phyloP scores from a whole-genome alignment of 1,140 invertebrate genomes.

The Penaeus japonicus region DNA sequence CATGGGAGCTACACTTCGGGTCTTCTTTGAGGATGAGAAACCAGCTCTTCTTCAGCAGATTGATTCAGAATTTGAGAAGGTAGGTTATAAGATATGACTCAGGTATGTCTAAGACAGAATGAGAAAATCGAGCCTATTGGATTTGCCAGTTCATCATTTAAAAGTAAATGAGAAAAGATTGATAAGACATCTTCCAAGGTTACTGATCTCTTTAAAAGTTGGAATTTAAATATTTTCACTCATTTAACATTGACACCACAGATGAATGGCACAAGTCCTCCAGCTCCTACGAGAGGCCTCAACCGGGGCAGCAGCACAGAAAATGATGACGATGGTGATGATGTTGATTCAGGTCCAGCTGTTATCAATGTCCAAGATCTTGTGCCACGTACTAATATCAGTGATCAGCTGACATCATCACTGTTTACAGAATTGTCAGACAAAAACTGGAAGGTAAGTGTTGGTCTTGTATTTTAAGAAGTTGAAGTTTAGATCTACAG shows the following conservation, averaged over 20 bases:
- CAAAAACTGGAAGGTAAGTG: conserved; percentile 90
- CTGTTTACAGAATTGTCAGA: conserved; percentile 84
- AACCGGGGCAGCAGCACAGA: conserved; percentile 27
- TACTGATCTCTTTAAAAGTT: too few relatives aligned
- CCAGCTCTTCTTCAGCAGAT: conserved; percentile 84
- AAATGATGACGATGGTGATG: conserved; percentile 57
- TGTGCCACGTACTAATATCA: conserved; percentile 82
- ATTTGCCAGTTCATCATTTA: too few relatives aligned
- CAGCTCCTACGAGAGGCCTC: conserved; percentile 16
- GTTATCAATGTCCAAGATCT: conserved; percentile 73
- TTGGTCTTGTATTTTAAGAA: conserved; percentile 7
- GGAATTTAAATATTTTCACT: too few relatives aligned
- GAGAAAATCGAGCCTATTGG: too few relatives aligned
- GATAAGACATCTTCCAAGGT: too few relatives aligned
- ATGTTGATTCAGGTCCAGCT: conserved; percentile 67
- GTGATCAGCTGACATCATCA: conserved; percentile 81
- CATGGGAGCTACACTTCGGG: conserved; percentile 76
- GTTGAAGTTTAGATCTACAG: background rate
- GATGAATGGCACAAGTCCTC: conserved; percentile 38
- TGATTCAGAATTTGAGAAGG: conserved; percentile 86
- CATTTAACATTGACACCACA: background rate
- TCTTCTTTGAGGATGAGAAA: conserved; percentile 88
- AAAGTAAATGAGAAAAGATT: too few relatives aligned
- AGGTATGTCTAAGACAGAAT: too few relatives aligned
- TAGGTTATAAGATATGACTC: conserved; percentile 58